Percentiles rank a stretch among this genome's conserved stretches.
phyloP scores from a whole-genome alignment of 2,113 vertebrate species.

The Vimba vimba region DNA sequence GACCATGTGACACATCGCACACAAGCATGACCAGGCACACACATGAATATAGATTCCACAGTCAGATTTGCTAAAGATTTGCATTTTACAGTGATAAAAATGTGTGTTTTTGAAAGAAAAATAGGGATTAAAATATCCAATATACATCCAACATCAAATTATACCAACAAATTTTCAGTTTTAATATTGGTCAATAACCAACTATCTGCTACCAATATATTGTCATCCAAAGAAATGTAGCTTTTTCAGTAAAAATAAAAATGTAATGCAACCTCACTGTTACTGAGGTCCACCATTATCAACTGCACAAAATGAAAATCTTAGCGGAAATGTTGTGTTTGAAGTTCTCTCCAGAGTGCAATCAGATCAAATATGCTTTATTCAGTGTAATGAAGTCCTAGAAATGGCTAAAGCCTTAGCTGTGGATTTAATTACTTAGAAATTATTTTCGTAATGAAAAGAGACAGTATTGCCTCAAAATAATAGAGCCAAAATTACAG shows the following conservation, averaged over 20 bases:
- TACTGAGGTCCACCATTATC: slow-evolving; percentile 6
- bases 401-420: slow-evolving; percentile 9
- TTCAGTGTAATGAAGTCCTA: slow-evolving; percentile 23
- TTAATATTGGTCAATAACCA: too few species aligned
- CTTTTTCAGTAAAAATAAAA: too few species aligned
- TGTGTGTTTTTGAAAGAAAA: too few species aligned
- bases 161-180: too few species aligned
- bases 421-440: slow-evolving; percentile 9
- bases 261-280: neutral
- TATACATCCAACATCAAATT: too few species aligned
- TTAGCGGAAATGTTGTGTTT: slow-evolving; percentile 5
- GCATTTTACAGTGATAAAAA: too few species aligned
- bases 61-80: neutral
- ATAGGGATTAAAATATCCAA: too few species aligned
- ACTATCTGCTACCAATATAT: too few species aligned
- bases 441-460: slow-evolving; percentile 27
- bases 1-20: neutral
- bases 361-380: slow-evolving; percentile 17
- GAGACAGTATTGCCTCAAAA: slow-evolving; percentile 17
- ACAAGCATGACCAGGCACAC: neutral
- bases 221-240: too few species aligned
- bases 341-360: slow-evolving; percentile 11
- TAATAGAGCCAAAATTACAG: neutral
- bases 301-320: neutral
- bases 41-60: neutral